Percentiles rank a stretch among this genome's conserved stretches.
Conservation (phyloP, 2,797 vertebrate genomes). For the Ctenopoma kingsleyae region DNA sequence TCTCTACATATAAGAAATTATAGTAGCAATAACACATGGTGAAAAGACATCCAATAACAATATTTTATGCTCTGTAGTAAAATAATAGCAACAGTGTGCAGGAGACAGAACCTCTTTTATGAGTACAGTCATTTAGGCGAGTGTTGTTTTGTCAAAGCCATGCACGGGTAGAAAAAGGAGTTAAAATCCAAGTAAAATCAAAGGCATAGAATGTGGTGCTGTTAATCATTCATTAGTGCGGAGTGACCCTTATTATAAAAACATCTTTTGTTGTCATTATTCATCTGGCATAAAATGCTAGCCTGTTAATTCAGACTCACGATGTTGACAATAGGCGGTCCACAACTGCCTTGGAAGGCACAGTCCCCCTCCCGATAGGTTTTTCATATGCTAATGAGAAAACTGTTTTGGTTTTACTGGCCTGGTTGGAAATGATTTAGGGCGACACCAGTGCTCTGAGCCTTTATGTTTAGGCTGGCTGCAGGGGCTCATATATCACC, state of each 20-base stretch:
- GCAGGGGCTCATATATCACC: slow-evolving; percentile 82
- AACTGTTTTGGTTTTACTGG: slow-evolving; percentile 81
- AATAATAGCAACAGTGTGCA: slow-evolving; percentile 16
- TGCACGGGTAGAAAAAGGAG: not conserved
- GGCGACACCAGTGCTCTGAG: slow-evolving; percentile 75
- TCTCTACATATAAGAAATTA: slow-evolving; percentile 24
- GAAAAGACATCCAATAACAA: slow-evolving; percentile 31
- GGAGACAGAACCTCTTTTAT: slow-evolving; percentile 12
- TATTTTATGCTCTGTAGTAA: slow-evolving; percentile 15
- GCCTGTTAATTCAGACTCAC: slow-evolving; percentile 71
- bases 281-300: slow-evolving; percentile 74
- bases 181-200: slow-evolving; percentile 31
- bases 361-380: slow-evolving; percentile 52
- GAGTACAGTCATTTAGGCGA: slow-evolving; percentile 6
- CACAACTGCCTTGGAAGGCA: slow-evolving; percentile 67
- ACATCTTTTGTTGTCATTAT: slow-evolving; percentile 80
- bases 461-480: slow-evolving; percentile 76
- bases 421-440: slow-evolving; percentile 89
- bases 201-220: slow-evolving; percentile 44
- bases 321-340: slow-evolving; percentile 71
- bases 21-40: slow-evolving; percentile 24
- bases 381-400: slow-evolving; percentile 84
- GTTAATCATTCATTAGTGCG: slow-evolving; percentile 75
- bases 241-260: slow-evolving; percentile 78
- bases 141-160: slow-evolving; percentile 28